phyloP scores from a whole-genome alignment of 1,140 invertebrate species.

The Megalonaias nervosa region DNA sequence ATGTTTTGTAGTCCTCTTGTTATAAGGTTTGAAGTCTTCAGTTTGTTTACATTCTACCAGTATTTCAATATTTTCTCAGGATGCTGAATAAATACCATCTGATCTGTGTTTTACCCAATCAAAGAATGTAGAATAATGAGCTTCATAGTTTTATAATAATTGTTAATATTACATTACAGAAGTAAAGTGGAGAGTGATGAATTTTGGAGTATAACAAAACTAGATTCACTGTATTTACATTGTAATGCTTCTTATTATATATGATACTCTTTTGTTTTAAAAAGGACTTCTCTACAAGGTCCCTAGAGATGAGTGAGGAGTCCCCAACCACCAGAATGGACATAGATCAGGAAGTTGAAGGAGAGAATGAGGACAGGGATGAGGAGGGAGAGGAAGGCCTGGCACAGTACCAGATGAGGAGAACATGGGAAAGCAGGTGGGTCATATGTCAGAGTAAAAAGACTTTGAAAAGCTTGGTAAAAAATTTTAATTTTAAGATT shows the following conservation, averaged over 20 bases:
- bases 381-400: slow-evolving; percentile 38
- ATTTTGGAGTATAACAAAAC: too few relatives aligned
- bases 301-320: slow-evolving; percentile 65
- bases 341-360: too few relatives aligned
- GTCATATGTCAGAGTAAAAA: background rate
- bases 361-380: slow-evolving; percentile 31
- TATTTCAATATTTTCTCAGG: too few relatives aligned
- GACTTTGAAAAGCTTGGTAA: background rate
- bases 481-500: background rate
- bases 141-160: too few relatives aligned
- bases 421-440: slow-evolving; percentile 64
- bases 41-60: too few relatives aligned
- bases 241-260: background rate
- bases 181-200: too few relatives aligned
- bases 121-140: too few relatives aligned
- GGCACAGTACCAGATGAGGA: slow-evolving; percentile 49
- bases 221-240: too few relatives aligned
- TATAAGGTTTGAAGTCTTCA: too few relatives aligned
- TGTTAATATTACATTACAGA: background rate
- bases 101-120: too few relatives aligned
- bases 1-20: too few relatives aligned
- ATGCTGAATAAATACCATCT: too few relatives aligned
- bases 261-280: slow-evolving; percentile 1
- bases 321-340: slow-evolving; percentile 33
- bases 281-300: slow-evolving; percentile 67